Conservation (phyloP, 2,888 invertebrate species). For the Standfussiana lucernea region DNA sequence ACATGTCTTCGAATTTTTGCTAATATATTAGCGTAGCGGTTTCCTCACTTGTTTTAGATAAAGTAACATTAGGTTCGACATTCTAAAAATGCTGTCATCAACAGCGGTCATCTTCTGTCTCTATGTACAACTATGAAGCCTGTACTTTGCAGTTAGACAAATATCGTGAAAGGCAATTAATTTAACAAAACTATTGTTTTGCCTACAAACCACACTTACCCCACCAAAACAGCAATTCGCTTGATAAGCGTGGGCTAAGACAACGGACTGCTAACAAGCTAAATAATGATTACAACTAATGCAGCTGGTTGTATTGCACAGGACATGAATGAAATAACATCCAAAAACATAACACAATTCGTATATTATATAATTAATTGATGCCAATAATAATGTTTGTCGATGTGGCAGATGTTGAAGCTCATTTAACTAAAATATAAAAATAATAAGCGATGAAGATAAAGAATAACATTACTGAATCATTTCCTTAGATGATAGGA, state of each 20-base stretch:
- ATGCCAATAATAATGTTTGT: background rate
- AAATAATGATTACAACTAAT: slow-evolving; percentile 47
- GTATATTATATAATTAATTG: background rate
- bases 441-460: background rate
- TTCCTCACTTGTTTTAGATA: no score
- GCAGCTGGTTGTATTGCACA: slow-evolving; percentile 1
- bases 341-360: background rate
- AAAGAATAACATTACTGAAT: background rate
- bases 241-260: slow-evolving; percentile 42
- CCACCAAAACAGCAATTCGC: slow-evolving; percentile 11
- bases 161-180: background rate
- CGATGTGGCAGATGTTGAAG: background rate
- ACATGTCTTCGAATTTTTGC: no score
- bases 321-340: slow-evolving; percentile 20
- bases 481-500: background rate
- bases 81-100: no score
- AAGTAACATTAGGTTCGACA: no score
- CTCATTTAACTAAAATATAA: background rate
- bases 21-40: no score
- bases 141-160: background rate
- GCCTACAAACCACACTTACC: slow-evolving; percentile 2
- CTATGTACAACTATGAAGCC: no score
- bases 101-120: no score
- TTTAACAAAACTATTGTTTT: slow-evolving; percentile 33
- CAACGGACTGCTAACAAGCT: slow-evolving; percentile 23